Evolutionary conservation across 2,797 vertebrate genomes (phyloP), one percentile per base, ranked within the genome.

Genomic region (Arremon brunneinucha): DNA sequence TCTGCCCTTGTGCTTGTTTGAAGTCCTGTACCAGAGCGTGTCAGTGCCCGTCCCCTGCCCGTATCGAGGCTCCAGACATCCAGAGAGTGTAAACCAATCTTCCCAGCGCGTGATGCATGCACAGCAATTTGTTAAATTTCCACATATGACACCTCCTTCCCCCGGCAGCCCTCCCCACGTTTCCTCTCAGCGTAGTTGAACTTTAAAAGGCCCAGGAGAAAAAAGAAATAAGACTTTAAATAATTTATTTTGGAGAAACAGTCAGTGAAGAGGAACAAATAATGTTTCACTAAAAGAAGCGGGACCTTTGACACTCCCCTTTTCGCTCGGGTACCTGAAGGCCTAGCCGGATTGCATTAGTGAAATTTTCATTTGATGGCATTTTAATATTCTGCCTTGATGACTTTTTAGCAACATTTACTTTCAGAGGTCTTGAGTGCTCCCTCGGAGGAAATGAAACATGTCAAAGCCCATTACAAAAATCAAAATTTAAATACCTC

Each of bases 321-420:
- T 97, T 97, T 97, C 97, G 98, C 98, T 98, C 97, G 96, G 98
- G 98, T 99, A 99, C 99, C 99, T 99, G 99, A 98, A 98, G 98
- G 98, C 98, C 97, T 98, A 98, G 99, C 99, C 98, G 97, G 98
- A 98, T 99, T 99, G 98, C 99, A 99, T 99, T 99, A 99, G 99
- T 98, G 98, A 98, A 99, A 99, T 99, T 99, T 99, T 99, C 99
- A 99, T 99, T 99, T 99, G 99, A 99, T 99, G 99, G 99, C 99
- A 99, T 99, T 99, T 99, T 99, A 99, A 99, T 99, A 99, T 99
- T 99, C 99, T 99, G 99, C 98, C 99, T 99, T 99, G 99, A 99
- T 99, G 99, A 99, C 99, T 99, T 99, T 99, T 99, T 99, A 99
- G 99, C 99, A 99, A 99, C 99, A 99, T 99, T 99, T 99, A 99